Base-by-base conservation (phyloP, 1,140 invertebrate species). In the Pachypsylla venusta region DNA sequence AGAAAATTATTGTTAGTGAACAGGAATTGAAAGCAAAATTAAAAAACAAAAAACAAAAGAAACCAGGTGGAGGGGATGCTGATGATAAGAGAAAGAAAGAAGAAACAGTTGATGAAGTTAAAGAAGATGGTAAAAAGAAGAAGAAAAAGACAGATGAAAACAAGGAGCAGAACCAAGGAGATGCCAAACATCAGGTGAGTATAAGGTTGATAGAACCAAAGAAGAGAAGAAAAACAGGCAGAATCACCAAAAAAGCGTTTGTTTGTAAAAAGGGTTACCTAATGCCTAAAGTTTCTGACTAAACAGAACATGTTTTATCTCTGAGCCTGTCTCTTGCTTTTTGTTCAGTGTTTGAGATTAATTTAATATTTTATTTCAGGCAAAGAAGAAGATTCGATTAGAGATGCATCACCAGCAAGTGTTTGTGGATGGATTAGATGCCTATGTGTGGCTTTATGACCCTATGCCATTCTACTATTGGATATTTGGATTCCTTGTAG, bases 401-500 rank as follows among this genome's bases (percentile, higher is more conserved):
- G 91, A 97, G 72, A 97, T 98, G 93, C 92, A 96, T 74, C 80
- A 92, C 66, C 88, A 96, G 62, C 93, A 98, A 73, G 71, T 84
- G 64, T 97, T 98, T 75, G 79, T 92, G 2, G 95, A 98, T 74
- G 87, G 85, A 35, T 79, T 85, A 27, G 93, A 98, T 74, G 89
- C 95, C 2, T 99, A 98, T 75, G 95, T 99, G 14, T 99, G 97
- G 97, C 87, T 99, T 59, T 99, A 97, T 75, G 95, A 99, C 72
- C 95, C 95, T 2, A 93, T 96, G 66, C 93, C 94, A 10, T 81
- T 93, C 60, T 91, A 93, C 75, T 97, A 97, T 69, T 98, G 94
- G 85, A 76, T 98, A 62, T 88, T 94, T 68, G 96, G 96, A 54
- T 79, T 86, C 24, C 75, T 94, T 0, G 77, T 98, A 60, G 89